A percentile compares a stretch with the other conserved stretches of the same genome.
Conservation (phyloP, 2,797 vertebrate genomes). For the Salmo trutta region DNA sequence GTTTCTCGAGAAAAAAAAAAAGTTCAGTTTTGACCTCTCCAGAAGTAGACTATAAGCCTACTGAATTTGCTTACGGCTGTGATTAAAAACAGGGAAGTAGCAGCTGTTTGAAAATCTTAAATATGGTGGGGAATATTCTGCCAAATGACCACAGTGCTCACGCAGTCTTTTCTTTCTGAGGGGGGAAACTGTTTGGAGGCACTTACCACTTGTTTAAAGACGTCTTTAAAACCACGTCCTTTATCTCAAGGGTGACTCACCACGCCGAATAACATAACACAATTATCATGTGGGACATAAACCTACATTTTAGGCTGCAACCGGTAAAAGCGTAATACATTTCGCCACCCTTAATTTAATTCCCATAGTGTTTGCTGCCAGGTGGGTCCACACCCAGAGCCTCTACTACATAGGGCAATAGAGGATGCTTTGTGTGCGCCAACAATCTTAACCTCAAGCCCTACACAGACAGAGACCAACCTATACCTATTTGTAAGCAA, state of each 20-base stretch:
- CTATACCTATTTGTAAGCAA: conserved; percentile 19
- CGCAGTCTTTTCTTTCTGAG: background rate
- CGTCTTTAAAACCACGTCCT: background rate
- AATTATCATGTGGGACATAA: background rate
- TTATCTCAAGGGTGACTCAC: conserved; percentile 4
- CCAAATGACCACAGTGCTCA: background rate
- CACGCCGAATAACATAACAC: background rate
- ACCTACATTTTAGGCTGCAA: background rate
- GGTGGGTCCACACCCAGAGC: conserved; percentile 20
- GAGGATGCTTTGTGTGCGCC: conserved; percentile 48
- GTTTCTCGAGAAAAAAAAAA: background rate
- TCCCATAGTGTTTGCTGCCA: conserved; percentile 35
- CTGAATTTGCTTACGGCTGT: too few relatives aligned
- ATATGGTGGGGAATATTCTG: conserved; percentile 17
- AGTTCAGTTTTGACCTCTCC: too few relatives aligned
- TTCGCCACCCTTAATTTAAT: conserved; percentile 12
- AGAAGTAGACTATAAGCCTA: too few relatives aligned
- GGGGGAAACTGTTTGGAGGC: background rate
- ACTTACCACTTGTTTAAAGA: background rate
- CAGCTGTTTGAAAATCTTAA: conserved; percentile 25
- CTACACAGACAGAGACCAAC: background rate
- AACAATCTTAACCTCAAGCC: conserved; percentile 15
- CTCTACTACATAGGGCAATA: conserved; percentile 27
- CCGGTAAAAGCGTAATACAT: background rate
- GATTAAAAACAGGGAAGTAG: conserved; percentile 16